phyloP scores from a whole-genome alignment of 2,888 invertebrate species.

The Drosophila cyrtoloma region DNA sequence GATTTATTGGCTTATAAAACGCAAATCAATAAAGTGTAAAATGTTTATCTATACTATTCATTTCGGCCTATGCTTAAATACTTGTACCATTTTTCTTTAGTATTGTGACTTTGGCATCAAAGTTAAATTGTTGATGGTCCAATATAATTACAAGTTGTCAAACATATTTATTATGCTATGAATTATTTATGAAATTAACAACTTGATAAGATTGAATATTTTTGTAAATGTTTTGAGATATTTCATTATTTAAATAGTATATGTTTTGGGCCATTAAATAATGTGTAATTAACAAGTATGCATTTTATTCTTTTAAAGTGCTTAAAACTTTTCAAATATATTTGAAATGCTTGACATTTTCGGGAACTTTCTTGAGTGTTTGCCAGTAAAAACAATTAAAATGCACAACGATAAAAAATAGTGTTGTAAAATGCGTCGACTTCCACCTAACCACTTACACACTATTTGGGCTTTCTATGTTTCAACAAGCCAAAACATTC shows the following conservation, averaged over 20 bases:
- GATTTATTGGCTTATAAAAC: slow-evolving; percentile 26
- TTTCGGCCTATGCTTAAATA: slow-evolving; percentile 14
- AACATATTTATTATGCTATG: neutral
- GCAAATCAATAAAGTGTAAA: slow-evolving; percentile 9
- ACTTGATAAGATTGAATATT: neutral
- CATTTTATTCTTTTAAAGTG: neutral
- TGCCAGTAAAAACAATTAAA: neutral
- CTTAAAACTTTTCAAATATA: neutral
- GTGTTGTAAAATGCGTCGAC: neutral
- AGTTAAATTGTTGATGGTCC: neutral
- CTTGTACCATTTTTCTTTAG: slow-evolving; percentile 13
- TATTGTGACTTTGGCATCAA: neutral
- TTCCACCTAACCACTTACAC: neutral
- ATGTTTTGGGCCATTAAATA: neutral
- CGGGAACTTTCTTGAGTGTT: neutral
- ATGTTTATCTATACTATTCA: slow-evolving; percentile 22
- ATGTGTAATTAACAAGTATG: neutral
- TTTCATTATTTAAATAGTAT: neutral
- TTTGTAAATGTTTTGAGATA: neutral
- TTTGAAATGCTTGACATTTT: neutral
- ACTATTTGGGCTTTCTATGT: slow-evolving; percentile 37
- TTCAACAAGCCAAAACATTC: slow-evolving; percentile 11
- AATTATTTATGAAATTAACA: neutral
- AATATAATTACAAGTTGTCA: neutral
- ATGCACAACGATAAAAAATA: neutral